Evolutionary conservation across 2,797 vertebrate species (phyloP), one percentile per base, ranked within the genome.

Genomic region (Silurus lanzhouensis): DNA sequence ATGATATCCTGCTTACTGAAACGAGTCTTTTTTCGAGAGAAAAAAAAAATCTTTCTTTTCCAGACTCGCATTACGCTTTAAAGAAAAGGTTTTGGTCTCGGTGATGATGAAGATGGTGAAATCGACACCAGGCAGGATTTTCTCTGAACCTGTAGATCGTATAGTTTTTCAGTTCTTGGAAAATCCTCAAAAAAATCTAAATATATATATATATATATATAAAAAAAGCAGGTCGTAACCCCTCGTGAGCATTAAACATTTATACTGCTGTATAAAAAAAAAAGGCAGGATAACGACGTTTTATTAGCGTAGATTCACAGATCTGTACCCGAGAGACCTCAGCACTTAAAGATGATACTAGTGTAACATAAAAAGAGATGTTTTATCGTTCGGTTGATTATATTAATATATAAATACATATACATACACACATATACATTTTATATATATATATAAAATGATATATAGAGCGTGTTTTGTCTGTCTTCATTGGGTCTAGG

Each of bases 351-450:
- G 48, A 76, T 55, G 31, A 60, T 67, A 44, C 68, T 48, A 60
- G 57, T 61, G 66, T 71, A 67, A 46, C 22, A 31, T 66, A 68
- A 64, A 80, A 64, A 72, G 64, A 83, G 60, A 86, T 64, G 76
- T 87, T 87, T 78, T 80, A 80, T 72, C 72, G 12, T 87, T 84
- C 38, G 72, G 77, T 22, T 83, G 61, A 38, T 78, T 0, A 78
- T 78, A 61, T 76, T 31, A 19, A 76, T 72, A 83, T 86, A 70
- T 83, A 48, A 6, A 71, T 60, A 44, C 60, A 17, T 70, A 78
- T 79, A 46, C 22, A 72, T 22, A 46, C 20, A 46, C 25, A 63
- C 66, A 71, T 64, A 27, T 64, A 48, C 9, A 48, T 44, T 76
- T 6, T 48, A 48, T 48, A 48, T 48, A 48, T 48, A 52, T 52